Evolutionary conservation across 1,140 invertebrate species (phyloP).

Genomic region (Drosophila littoralis): DNA sequence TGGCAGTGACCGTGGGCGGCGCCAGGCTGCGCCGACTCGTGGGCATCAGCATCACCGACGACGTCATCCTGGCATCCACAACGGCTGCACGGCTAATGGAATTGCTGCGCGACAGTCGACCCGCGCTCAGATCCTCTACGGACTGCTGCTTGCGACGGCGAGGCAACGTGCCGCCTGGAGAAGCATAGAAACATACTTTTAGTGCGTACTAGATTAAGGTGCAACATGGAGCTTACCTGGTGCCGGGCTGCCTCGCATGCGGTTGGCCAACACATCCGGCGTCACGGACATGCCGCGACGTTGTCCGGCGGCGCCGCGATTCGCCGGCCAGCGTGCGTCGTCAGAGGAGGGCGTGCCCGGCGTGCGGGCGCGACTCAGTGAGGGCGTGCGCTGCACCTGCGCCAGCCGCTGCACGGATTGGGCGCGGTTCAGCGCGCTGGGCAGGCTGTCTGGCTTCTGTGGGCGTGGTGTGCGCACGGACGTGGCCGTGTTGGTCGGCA

Average conservation of each 20-base stretch:
- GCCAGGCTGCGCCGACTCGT: constrained; percentile 57
- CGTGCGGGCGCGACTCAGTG: constrained; percentile 86
- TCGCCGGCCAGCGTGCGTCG: constrained; percentile 88
- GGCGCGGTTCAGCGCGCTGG: constrained; percentile 66
- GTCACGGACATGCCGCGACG: constrained; percentile 58
- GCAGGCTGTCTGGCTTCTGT: constrained; percentile 85
- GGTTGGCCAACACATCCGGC: constrained; percentile 74
- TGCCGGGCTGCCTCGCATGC: constrained; percentile 78
- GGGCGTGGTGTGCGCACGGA: constrained; percentile 85
- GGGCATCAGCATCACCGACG: constrained; percentile 79
- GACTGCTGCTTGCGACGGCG: constrained; percentile 87
- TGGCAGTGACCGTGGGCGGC: constrained; percentile 68
- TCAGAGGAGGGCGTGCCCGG: constrained; percentile 88
- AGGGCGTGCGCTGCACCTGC: constrained; percentile 86
- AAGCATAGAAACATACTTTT: constrained; percentile 85
- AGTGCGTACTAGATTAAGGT: neutral
- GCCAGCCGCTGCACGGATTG: constrained; percentile 85
- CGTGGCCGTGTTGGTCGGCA: constrained; percentile 51
- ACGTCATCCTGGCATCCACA: constrained; percentile 80
- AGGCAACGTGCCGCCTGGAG: constrained; percentile 88
- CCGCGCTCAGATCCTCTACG: constrained; percentile 84
- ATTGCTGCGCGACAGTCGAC: constrained; percentile 82
- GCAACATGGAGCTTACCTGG: constrained; percentile 80
- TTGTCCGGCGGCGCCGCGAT: constrained; percentile 48
- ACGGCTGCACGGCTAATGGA: constrained; percentile 79